Evolutionary conservation across 1,140 invertebrate species (phyloP), one percentile per base, ranked within the genome.

Genomic region (Sinonovacula constricta): DNA sequence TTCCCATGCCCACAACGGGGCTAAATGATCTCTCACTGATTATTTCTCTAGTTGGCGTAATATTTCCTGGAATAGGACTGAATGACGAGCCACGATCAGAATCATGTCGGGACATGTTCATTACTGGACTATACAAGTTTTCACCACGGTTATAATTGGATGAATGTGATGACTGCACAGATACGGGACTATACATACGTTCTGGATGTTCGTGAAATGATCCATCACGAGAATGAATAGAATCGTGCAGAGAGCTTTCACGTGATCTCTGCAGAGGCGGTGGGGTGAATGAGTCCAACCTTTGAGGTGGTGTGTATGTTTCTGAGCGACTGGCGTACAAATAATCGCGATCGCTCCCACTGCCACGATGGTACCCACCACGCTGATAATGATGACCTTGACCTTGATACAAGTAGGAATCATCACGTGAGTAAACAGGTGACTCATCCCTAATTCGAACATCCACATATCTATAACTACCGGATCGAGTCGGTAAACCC

Each of bases 131-230:
- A 36, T 78, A 78, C 26, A 78, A 34, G 36, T 78, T 69, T 24
- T 78, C 75, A 4, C 67, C 57, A 22, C 75, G 30, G n/a, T n/a
- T n/a, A 63, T 69, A 69, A 49, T 49, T 70, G 24, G 72, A 76
- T 62, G 70, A 74, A 66, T 76, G 62, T 28, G 66, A 69, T 49
- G 75, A 78, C 66, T 69, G 66, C 33, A 69, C 79, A 18, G 82
- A 67, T 28, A 85, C 83, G 10, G 85, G 85, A 67, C 85, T 86
- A 63, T 85, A 85, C 30, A 85, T 62, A 24, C 72, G 81, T 70
- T 85, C 85, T 62, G 83, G 80, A 30, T 81, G 66, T 5, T 81
- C 67, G 4, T 82, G 76, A 28, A 78, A 36, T 15, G 66, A 69
- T 24, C 66, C 59, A 66, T 76, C 72, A 10, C 62, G 62, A 12